Evolutionary conservation across 2,113 vertebrate genomes (phyloP), one percentile per base, ranked within the genome.

Genomic region (Choloepus hoffmanni): DNA sequence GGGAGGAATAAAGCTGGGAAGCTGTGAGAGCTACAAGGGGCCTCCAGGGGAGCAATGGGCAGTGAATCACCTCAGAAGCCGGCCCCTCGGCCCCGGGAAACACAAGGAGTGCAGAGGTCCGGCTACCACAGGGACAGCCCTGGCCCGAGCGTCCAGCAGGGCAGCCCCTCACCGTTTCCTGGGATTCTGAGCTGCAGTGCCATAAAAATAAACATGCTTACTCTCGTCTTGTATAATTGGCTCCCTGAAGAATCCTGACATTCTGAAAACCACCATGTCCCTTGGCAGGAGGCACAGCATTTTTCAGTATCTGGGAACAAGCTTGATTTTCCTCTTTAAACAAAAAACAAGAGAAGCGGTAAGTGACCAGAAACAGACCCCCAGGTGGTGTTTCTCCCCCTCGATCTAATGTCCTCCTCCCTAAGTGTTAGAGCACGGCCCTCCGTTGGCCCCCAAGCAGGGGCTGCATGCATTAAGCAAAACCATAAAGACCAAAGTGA

Each of bases 141-240:
- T 33, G 30, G 16, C 50, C 45, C 28, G 2, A 5, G 30, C 2
- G 4, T 65, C 72, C 79, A 73, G 89, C 2, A n/a, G 86, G 62
- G 78, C 70, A 16, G 28, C 84, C 84, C 79, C 1, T 76, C 83
- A 10, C n/a, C 50, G 4, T 28, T 67, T 88, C 23, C 86, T 78
- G 79, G 63, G 79, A 58, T 70, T 89, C 33, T 89, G 95, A 90
- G 82, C 84, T 0, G 19, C 36, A 55, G 73, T 23, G 48, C 40
- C 78, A 3, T 70, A 94, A 96, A 96, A 95, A 97, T 93, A 94
- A 97, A 94, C 95, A 84, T 26, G 63, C 94, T 94, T 89, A 67
- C 90, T 93, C 94, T 92, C 23, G 70, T 36, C 89, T 89, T 77
- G 55, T 58, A 33, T 91, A 92, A 96, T 81, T 92, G 89, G 89